Evolutionary conservation across 2,888 invertebrate genomes (phyloP), one percentile per base, ranked within the genome.

Genomic region (Sesamia inferens): DNA sequence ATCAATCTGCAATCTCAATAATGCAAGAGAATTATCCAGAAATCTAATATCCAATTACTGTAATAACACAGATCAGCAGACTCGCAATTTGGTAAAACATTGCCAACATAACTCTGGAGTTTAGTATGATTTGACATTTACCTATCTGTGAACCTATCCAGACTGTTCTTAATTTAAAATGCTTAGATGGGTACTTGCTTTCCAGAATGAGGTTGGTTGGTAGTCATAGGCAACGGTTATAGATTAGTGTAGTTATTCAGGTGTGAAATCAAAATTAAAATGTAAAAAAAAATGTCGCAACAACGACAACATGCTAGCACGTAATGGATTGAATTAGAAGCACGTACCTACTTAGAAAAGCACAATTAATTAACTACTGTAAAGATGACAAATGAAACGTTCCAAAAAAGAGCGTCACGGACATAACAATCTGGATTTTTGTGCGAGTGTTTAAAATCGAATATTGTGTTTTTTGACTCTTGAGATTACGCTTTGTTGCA

Each of bases 41-140:
- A 71, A 86, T 82, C 82, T 83, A 77, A 85, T 83, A 83, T 74
- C 77, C 85, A 85, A 86, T 87, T 86, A 85, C 71, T 31, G 71
- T 82, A 85, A 84, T 86, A 85, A 78, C 79, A 70, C 57, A 73
- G 58, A 76, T 83, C 69, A 48, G 68, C 57, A 51, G 62, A 71
- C 59, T 65, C 7, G 79, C 74, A 83, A 80, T 77, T 77, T 75
- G 85, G 63, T 79, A 79, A 76, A 77, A 85, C 74, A 61, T 76
- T 79, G 63, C 47, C 74, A 54, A 65, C 67, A 42, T 74, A 63
- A 65, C 44, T 66, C 64, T 70, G 63, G 5, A 71, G 61, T 55
- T 55, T 61, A 64, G 74, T 78, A 55, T 58, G 10, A 66, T 66
- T 73, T 62, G 64, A 58, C 59, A 54, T 79, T 79, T 83, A 79